These are phyloP conservation scores for Coregonus ussuriensis DNA, from an alignment of 2,797 vertebrate species.

Conservation along the genomic window DNA sequence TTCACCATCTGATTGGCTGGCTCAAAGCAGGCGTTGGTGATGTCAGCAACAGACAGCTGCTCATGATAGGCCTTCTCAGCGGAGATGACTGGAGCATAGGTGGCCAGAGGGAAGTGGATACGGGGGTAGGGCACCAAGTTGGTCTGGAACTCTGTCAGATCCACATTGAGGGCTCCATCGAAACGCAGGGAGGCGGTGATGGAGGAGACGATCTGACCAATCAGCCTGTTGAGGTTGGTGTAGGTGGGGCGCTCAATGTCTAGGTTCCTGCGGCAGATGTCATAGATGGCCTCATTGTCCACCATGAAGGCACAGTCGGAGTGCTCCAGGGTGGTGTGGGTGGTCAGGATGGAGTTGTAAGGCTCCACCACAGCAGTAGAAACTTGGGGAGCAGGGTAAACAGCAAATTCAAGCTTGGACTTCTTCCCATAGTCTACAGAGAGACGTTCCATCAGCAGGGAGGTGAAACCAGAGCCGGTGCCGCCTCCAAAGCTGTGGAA, in stretches of 20 bases:
- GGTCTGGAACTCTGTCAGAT: constrained; percentile 79
- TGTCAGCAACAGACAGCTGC: constrained; percentile 72
- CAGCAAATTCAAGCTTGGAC: constrained; percentile 78
- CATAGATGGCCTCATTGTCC: constrained; percentile 83
- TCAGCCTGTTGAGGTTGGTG: constrained; percentile 80
- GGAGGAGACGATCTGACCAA: constrained; percentile 79
- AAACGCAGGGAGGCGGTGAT: constrained; percentile 81
- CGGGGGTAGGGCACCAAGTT: constrained; percentile 79
- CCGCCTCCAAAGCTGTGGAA: too few species aligned
- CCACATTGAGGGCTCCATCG: constrained; percentile 75
- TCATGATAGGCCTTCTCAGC: constrained; percentile 78
- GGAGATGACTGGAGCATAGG: constrained; percentile 76
- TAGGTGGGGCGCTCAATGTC: constrained; percentile 82
- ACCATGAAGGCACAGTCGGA: constrained; percentile 84
- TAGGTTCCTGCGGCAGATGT: constrained; percentile 82
- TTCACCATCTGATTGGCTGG: constrained; percentile 80
- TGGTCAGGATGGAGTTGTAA: constrained; percentile 84
- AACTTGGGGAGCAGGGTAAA: constrained; percentile 70
- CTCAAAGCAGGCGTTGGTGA: constrained; percentile 79
- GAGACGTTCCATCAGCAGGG: constrained; percentile 79
- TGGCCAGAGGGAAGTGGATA: constrained; percentile 79
- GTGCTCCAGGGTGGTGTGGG: constrained; percentile 81
- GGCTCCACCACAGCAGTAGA: constrained; percentile 81
- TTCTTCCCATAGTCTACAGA: constrained; percentile 84
- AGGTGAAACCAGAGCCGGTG: too few species aligned